phyloP scores from a whole-genome alignment of 1,140 invertebrate genomes.

The Caenorhabditis briggsae region DNA sequence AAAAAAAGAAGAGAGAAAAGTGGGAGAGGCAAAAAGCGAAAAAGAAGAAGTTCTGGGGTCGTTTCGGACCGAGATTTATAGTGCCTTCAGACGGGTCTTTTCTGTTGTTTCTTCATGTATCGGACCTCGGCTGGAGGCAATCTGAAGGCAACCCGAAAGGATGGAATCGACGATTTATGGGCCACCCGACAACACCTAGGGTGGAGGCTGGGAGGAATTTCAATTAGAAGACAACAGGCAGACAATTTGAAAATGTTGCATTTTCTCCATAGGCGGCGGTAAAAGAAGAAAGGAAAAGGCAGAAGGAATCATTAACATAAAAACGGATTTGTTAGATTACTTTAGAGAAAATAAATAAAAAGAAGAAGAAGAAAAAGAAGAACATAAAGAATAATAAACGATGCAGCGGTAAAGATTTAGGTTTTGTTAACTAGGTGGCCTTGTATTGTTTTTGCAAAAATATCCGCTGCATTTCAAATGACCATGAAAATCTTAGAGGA shows the following conservation, averaged over 20 bases:
- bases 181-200: conserved; percentile 50
- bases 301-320: background rate
- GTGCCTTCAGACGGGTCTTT: conserved; percentile 3
- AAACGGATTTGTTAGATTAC: conserved; percentile 3
- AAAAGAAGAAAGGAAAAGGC: conserved; percentile 8
- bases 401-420: no score
- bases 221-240: conserved; percentile 4
- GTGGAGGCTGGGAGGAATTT: background rate
- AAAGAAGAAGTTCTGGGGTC: conserved; percentile 27
- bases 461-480: no score
- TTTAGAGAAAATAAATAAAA: background rate
- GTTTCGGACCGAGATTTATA: conserved; percentile 50
- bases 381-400: background rate
- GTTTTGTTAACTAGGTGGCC: background rate
- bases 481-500: no score
- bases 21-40: background rate
- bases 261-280: conserved; percentile 21
- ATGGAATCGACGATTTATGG: conserved; percentile 48
- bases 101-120: background rate
- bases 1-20: background rate
- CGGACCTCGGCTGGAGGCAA: conserved; percentile 56
- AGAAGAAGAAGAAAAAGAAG: background rate
- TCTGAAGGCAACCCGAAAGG: conserved; percentile 41
- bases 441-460: background rate
- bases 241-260: conserved; percentile 27